Conservation (phyloP, 1,140 invertebrate species). For the Drosophila nikananu region DNA sequence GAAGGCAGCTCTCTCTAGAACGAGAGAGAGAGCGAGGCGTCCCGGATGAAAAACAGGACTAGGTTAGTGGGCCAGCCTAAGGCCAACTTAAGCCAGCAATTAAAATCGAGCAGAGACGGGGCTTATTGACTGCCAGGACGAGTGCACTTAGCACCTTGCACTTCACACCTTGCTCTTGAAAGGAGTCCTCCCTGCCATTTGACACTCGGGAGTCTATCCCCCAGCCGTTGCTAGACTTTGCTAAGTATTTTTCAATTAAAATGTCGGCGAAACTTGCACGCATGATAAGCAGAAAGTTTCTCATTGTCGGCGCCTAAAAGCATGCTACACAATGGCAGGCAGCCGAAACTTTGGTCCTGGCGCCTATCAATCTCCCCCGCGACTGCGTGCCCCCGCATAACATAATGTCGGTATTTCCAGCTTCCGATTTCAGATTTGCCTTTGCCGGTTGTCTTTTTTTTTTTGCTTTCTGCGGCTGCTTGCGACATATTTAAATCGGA, state of each 20-base stretch:
- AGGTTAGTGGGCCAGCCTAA: constrained; percentile 65
- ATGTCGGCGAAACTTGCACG: constrained; percentile 74
- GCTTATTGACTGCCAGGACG: constrained; percentile 52
- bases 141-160: constrained; percentile 68
- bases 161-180: constrained; percentile 60
- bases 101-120: constrained; percentile 56
- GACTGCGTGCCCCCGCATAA: constrained; percentile 43
- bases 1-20: not conserved
- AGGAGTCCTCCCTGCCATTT: constrained; percentile 54
- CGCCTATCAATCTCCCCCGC: constrained; percentile 69
- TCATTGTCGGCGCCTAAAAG: constrained; percentile 73
- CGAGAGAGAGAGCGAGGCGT: not conserved
- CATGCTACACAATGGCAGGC: constrained; percentile 41
- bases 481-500: constrained; percentile 78
- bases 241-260: constrained; percentile 83
- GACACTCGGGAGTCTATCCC: constrained; percentile 58
- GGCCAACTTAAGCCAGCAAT: constrained; percentile 66
- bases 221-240: constrained; percentile 45
- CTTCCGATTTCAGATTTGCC: constrained; percentile 38
- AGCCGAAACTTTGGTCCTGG: constrained; percentile 53
- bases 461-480: constrained; percentile 47
- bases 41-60: constrained; percentile 24
- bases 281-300: constrained; percentile 77
- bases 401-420: constrained; percentile 53
- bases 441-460: constrained; percentile 16